These are phyloP conservation scores for Magallana nippona DNA, from an alignment of 2,888 invertebrate genomes.

Conservation along the genomic window DNA sequence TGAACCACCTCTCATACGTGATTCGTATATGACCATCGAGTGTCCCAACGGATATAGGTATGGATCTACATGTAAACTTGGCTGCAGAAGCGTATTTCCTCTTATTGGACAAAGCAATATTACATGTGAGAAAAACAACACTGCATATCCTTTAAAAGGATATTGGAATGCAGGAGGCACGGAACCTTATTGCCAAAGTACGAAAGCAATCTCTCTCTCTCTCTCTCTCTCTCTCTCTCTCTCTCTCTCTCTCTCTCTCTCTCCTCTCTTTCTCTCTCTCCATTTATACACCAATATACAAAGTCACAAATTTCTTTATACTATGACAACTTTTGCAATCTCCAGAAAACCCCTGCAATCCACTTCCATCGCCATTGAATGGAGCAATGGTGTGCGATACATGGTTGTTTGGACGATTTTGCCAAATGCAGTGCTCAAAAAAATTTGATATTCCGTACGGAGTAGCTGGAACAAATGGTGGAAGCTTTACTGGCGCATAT, in stretches of 20 bases:
- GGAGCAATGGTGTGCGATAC: constrained; percentile 38
- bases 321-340: not conserved
- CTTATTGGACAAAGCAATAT: constrained; percentile 40
- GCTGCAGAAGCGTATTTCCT: constrained; percentile 38
- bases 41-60: constrained; percentile 36
- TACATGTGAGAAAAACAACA: constrained; percentile 29
- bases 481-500: constrained; percentile 34
- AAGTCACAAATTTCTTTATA: not conserved
- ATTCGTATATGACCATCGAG: not conserved
- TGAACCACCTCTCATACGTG: constrained; percentile 24
- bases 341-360: constrained; percentile 28
- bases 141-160: not conserved
- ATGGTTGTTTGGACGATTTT: constrained; percentile 36
- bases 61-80: constrained; percentile 34
- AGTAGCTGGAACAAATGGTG: constrained; percentile 1
- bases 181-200: not conserved
- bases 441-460: constrained; percentile 23
- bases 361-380: constrained; percentile 15
- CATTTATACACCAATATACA: too few species aligned
- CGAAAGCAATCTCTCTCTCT: not conserved
- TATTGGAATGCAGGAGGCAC: not conserved
- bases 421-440: constrained; percentile 31
- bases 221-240: not conserved
- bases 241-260: too few species aligned
- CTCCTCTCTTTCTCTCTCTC: too few species aligned